These are phyloP conservation scores for Blastobasis lacticolella DNA, from an alignment of 2,888 invertebrate species.

Conservation along the genomic window DNA sequence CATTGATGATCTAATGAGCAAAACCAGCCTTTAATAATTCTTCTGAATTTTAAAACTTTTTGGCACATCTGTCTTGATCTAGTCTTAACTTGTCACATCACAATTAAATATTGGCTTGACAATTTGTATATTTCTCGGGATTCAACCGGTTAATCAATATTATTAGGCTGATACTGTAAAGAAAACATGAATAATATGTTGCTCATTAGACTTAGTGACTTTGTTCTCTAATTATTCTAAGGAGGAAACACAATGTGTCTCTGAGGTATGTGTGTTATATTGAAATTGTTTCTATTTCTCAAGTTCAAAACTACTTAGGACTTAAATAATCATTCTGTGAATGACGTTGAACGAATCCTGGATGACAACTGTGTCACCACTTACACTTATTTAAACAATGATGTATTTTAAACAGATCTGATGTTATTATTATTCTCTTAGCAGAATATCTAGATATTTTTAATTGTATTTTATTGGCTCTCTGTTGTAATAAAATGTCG, in stretches of 20 bases:
- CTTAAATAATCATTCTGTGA: conserved; percentile 32
- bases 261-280: conserved; percentile 58
- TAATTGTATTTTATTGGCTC: conserved; percentile 35
- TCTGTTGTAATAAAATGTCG: conserved; percentile 56
- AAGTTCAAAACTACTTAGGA: conserved; percentile 23
- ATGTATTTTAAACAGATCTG: conserved; percentile 61
- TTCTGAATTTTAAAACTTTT: conserved; percentile 26
- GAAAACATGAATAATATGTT: conserved; percentile 22
- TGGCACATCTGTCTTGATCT: conserved; percentile 50
- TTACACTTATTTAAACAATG: conserved; percentile 31
- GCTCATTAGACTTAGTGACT: conserved; percentile 40
- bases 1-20: conserved; percentile 21
- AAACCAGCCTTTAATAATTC: conserved; percentile 15
- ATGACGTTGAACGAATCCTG: conserved; percentile 22
- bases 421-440: conserved; percentile 49
- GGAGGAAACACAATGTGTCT: conserved; percentile 48
- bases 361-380: conserved; percentile 21
- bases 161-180: too few species aligned
- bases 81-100: too few species aligned
- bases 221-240: conserved; percentile 45
- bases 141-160: too few species aligned
- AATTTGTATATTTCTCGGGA: too few species aligned
- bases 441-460: conserved; percentile 29
- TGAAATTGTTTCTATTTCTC: conserved; percentile 38
- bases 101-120: too few species aligned